Conservation (phyloP, 2,113 vertebrate genomes). For the Cranoglanis bouderius region DNA sequence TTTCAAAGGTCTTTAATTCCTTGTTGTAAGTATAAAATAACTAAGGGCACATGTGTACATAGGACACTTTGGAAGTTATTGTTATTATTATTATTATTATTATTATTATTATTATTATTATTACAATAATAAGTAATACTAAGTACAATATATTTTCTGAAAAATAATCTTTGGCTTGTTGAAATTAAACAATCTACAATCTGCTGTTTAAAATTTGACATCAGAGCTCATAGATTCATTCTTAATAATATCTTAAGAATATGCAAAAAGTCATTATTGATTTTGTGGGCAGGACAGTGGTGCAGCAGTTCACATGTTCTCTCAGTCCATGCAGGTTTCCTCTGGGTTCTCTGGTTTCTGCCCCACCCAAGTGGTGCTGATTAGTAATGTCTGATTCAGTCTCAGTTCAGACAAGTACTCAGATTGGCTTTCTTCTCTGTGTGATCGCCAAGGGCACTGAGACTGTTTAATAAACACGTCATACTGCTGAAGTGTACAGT, state of each 20-base stretch:
- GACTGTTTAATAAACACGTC: conserved; percentile 18
- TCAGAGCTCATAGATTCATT: background rate
- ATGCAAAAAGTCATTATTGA: background rate
- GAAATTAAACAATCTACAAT: too few species aligned
- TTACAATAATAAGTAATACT: too few species aligned
- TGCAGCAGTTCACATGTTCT: background rate
- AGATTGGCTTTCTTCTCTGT: background rate
- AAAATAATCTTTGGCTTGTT: too few species aligned
- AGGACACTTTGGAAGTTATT: background rate
- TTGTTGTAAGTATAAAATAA: background rate
- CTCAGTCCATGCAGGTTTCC: background rate
- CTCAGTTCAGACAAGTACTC: background rate
- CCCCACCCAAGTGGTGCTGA: background rate
- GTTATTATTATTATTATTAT: background rate
- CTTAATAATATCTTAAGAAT: background rate
- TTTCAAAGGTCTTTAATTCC: background rate
- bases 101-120: background rate
- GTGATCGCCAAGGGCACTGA: background rate
- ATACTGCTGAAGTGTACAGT: background rate
- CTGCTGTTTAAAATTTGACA: too few species aligned
- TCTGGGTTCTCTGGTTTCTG: background rate
- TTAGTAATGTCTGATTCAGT: background rate
- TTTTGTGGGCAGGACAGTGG: background rate
- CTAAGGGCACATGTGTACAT: background rate
- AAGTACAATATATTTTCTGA: too few species aligned